phyloP scores from a whole-genome alignment of 2,888 invertebrate genomes.

The Tetragnatha montana region DNA sequence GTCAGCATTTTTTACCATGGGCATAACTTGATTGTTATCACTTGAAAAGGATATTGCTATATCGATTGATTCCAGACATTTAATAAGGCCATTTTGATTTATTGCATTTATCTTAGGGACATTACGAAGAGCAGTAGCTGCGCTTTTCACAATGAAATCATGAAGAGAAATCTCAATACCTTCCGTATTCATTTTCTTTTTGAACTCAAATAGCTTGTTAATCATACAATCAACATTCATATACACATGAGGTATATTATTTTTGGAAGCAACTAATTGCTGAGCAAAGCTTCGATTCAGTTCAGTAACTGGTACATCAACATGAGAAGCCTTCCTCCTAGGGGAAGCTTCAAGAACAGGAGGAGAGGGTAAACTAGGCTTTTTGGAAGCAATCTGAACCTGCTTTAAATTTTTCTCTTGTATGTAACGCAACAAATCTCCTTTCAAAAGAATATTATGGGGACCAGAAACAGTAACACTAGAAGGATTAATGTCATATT shows the following conservation, averaged over 20 bases:
- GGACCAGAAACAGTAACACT: slow-evolving; percentile 80
- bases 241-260: slow-evolving; percentile 82
- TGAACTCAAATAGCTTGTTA: slow-evolving; percentile 78
- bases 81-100: slow-evolving; percentile 79
- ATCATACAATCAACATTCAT: slow-evolving; percentile 80
- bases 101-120: slow-evolving; percentile 77
- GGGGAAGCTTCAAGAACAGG: background rate
- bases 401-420: slow-evolving; percentile 76
- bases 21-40: slow-evolving; percentile 94
- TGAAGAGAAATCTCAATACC: slow-evolving; percentile 81
- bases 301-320: slow-evolving; percentile 80
- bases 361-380: slow-evolving; percentile 33
- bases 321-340: slow-evolving; percentile 74
- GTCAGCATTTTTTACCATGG: slow-evolving; percentile 85
- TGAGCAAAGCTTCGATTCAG: slow-evolving; percentile 82
- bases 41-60: slow-evolving; percentile 98
- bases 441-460: slow-evolving; percentile 80
- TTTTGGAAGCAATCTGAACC: slow-evolving; percentile 73
- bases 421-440: slow-evolving; percentile 78
- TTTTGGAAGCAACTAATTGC: slow-evolving; percentile 81
- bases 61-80: slow-evolving; percentile 94
- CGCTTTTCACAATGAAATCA: slow-evolving; percentile 82
- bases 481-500: slow-evolving; percentile 79
- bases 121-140: slow-evolving; percentile 79
- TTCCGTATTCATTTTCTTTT: slow-evolving; percentile 79